phyloP scores from a whole-genome alignment of 2,888 invertebrate genomes.

The Ecliptopera silaceata region DNA sequence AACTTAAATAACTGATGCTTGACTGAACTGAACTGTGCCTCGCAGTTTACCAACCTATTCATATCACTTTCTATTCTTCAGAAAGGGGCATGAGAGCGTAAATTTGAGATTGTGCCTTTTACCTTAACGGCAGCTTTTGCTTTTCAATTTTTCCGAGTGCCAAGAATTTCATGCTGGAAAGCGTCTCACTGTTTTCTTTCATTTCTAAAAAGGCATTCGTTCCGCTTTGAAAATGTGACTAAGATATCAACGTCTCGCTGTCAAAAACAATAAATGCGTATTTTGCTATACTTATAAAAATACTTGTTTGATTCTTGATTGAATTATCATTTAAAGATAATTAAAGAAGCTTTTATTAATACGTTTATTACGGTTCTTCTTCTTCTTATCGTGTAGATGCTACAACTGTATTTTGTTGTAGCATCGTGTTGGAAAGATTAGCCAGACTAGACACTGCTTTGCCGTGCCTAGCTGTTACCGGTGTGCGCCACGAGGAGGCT shows the following conservation, averaged over 20 bases:
- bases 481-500: too few species aligned
- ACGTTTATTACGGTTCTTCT: too few species aligned
- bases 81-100: conserved; percentile 64
- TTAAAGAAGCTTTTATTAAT: too few species aligned
- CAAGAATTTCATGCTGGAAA: conserved; percentile 64
- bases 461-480: too few species aligned
- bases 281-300: too few species aligned
- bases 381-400: too few species aligned
- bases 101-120: conserved; percentile 68
- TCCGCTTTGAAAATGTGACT: conserved; percentile 9
- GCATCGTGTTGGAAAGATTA: too few species aligned
- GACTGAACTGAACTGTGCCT: conserved; percentile 10
- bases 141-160: conserved; percentile 79
- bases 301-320: too few species aligned
- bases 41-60: conserved; percentile 16
- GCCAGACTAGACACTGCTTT: too few species aligned
- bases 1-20: conserved; percentile 8
- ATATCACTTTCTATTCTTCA: conserved; percentile 51
- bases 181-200: conserved; percentile 69
- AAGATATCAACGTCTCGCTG: background rate
- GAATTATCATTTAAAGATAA: too few species aligned
- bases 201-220: conserved; percentile 68
- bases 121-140: conserved; percentile 69
- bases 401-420: too few species aligned
- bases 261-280: too few species aligned